A percentile compares a stretch with the other conserved stretches of the same genome.
Evolutionary conservation across 2,113 vertebrate genomes (phyloP).

Genomic region (Illadopsis cleaveri): DNA sequence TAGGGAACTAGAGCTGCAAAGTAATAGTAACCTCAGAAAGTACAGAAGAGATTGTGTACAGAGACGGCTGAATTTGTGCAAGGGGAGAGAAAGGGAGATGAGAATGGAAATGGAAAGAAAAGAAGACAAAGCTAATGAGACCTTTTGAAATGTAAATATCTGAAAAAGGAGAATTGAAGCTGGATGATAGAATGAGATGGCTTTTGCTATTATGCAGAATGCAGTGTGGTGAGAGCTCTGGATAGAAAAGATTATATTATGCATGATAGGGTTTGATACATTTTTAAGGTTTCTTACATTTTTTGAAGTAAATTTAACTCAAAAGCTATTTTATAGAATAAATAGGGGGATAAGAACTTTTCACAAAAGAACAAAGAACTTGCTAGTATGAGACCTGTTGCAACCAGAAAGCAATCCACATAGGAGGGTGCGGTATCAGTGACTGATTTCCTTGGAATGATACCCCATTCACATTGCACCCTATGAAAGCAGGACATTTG

Average conservation of each 20-base stretch:
- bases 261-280: neutral
- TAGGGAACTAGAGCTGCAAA: neutral
- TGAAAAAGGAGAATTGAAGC: neutral
- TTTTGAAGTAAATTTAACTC: neutral
- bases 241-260: neutral
- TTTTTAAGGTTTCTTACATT: neutral
- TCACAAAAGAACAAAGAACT: neutral
- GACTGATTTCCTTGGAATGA: neutral
- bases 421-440: neutral
- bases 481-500: neutral
- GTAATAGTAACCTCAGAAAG: neutral
- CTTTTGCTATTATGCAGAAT: neutral
- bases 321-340: neutral
- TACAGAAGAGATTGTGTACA: neutral
- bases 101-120: neutral
- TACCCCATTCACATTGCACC: neutral
- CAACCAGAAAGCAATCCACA: neutral
- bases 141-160: slow-evolving; percentile 19
- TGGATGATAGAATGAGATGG: neutral
- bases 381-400: neutral
- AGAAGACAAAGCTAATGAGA: neutral
- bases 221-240: neutral
- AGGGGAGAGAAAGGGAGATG: neutral
- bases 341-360: neutral
- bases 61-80: neutral